Conservation (phyloP, 2,113 vertebrate species). For the Anser brachyrhynchus region DNA sequence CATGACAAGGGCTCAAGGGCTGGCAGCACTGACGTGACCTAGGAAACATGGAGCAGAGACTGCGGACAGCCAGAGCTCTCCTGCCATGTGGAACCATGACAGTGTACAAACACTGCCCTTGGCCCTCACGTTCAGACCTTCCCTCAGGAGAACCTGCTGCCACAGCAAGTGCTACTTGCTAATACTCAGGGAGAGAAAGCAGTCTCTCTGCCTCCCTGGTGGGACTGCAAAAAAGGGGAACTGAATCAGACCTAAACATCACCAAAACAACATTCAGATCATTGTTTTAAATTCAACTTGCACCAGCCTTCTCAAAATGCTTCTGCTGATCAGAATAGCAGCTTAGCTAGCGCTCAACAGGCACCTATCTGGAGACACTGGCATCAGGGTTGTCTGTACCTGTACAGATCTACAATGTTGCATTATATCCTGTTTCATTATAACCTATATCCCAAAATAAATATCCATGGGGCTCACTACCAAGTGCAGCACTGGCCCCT, state of each 20-base stretch:
- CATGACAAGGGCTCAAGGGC: not conserved
- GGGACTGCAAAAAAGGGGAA: not conserved
- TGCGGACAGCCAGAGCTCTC: not conserved
- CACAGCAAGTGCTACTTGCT: not conserved
- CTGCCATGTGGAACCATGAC: accelerated
- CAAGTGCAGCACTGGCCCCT: not conserved
- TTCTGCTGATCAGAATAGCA: not conserved
- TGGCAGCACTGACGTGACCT: not conserved
- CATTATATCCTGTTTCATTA: no score
- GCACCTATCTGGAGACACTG: no score
- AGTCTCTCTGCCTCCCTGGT: not conserved
- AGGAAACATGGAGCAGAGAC: not conserved
- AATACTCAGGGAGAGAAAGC: not conserved
- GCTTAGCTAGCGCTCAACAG: not conserved
- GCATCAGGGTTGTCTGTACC: not conserved
- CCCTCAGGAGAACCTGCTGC: not conserved
- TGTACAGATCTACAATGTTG: not conserved
- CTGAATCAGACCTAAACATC: not conserved
- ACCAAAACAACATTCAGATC: not conserved
- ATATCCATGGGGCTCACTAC: not conserved
- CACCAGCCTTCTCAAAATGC: not conserved
- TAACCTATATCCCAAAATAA: not conserved
- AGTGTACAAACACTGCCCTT: accelerated
- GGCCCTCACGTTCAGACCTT: not conserved
- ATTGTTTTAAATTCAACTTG: not conserved